These are phyloP conservation scores for Drosophila differens DNA, from an alignment of 2,888 invertebrate genomes.

Conservation along the genomic window DNA sequence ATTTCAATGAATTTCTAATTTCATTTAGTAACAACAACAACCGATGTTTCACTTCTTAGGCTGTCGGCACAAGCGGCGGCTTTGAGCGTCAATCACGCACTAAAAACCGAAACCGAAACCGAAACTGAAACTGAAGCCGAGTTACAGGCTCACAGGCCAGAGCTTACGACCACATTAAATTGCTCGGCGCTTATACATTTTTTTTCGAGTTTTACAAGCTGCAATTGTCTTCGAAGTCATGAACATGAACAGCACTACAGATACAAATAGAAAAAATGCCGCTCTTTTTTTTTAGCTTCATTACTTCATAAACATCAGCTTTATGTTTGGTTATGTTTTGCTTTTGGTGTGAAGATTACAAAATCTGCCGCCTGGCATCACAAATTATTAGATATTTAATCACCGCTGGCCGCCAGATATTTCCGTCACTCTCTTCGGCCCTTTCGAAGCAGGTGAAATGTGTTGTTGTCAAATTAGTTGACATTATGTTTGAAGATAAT, in stretches of 20 bases:
- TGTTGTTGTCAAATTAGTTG: slow-evolving; percentile 19
- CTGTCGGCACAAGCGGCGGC: slow-evolving; percentile 62
- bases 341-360: slow-evolving; percentile 56
- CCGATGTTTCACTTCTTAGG: slow-evolving; percentile 22
- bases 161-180: slow-evolving; percentile 31
- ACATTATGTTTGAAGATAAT: slow-evolving; percentile 22
- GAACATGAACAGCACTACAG: slow-evolving; percentile 40
- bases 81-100: slow-evolving; percentile 75
- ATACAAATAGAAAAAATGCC: slow-evolving; percentile 19
- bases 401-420: slow-evolving; percentile 18
- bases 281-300: slow-evolving; percentile 39
- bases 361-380: slow-evolving; percentile 46
- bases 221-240: slow-evolving; percentile 43
- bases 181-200: slow-evolving; percentile 6
- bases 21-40: neutral
- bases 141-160: slow-evolving; percentile 37
- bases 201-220: slow-evolving; percentile 45
- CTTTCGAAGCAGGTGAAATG: slow-evolving; percentile 17
- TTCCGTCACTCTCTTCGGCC: slow-evolving; percentile 7
- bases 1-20: slow-evolving; percentile 12
- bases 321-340: slow-evolving; percentile 21
- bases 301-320: slow-evolving; percentile 58
- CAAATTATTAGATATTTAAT: slow-evolving; percentile 65
- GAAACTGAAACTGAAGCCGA: slow-evolving; percentile 38
- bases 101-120: slow-evolving; percentile 49